phyloP scores from a whole-genome alignment of 2,888 invertebrate genomes.

The Ferrisia virgata region DNA sequence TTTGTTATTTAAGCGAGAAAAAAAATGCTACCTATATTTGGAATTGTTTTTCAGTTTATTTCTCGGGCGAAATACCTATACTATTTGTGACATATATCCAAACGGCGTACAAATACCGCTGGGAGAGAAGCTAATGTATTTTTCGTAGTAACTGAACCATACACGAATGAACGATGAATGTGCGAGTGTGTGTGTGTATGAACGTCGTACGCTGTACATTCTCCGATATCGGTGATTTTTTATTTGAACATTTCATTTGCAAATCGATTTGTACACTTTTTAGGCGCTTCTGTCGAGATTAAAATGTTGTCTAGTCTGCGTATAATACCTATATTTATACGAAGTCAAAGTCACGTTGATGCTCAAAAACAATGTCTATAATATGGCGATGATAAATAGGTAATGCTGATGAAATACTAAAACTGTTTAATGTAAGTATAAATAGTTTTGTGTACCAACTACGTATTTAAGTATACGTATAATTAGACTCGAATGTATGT shows the following conservation, averaged over 20 bases:
- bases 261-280: not conserved
- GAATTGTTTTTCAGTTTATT: slow-evolving; percentile 13
- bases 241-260: slow-evolving; percentile 3
- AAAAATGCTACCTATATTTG: not conserved
- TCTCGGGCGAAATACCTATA: not conserved
- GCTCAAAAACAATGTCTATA: too few relatives aligned
- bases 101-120: not conserved
- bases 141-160: slow-evolving; percentile 16
- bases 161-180: not conserved
- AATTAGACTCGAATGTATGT: too few relatives aligned
- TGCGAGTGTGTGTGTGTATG: too few relatives aligned
- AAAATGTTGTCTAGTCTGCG: too few relatives aligned
- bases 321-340: too few relatives aligned
- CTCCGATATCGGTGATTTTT: slow-evolving; percentile 21
- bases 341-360: too few relatives aligned
- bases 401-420: too few relatives aligned
- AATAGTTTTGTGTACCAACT: too few relatives aligned
- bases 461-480: too few relatives aligned
- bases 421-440: too few relatives aligned
- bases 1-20: not conserved
- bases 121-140: slow-evolving; percentile 20
- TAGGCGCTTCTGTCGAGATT: not conserved
- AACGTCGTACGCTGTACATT: too few relatives aligned
- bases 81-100: not conserved
- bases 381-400: too few relatives aligned